A percentile compares a stretch with the other conserved stretches of the same genome.
phyloP scores from a whole-genome alignment of 2,797 vertebrate genomes.

The Sciurus vulgaris region DNA sequence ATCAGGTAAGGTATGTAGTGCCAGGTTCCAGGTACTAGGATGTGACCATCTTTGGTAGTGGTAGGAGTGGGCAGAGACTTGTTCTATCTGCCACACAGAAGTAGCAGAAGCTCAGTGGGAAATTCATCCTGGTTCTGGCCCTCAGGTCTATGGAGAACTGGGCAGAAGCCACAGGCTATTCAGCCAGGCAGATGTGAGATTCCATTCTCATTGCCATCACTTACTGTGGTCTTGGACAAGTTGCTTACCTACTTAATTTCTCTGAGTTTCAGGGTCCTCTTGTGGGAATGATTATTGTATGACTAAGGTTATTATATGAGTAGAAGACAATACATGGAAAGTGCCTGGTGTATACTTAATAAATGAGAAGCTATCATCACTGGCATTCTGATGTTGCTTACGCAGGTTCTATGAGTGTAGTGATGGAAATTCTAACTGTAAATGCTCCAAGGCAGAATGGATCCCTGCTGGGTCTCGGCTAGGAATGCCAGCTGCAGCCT shows the following conservation, averaged over 20 bases:
- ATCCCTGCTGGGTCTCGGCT: background rate
- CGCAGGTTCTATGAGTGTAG: background rate
- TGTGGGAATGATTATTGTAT: background rate
- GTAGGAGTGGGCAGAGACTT: background rate
- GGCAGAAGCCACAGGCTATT: background rate
- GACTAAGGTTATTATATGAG: background rate
- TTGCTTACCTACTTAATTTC: background rate
- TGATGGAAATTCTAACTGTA: background rate
- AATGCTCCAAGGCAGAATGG: background rate
- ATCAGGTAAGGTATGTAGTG: background rate
- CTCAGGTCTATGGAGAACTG: background rate
- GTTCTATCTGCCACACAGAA: background rate
- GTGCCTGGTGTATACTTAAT: background rate
- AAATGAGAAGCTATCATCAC: background rate
- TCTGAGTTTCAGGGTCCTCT: conserved; percentile 10
- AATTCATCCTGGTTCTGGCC: background rate
- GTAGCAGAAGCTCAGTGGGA: background rate
- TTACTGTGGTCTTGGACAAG: background rate
- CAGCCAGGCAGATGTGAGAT: background rate
- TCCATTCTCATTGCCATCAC: background rate
- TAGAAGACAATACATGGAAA: background rate
- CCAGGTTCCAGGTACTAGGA: background rate
- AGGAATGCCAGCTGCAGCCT: background rate
- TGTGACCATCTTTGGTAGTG: background rate
- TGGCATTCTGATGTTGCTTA: background rate